Conservation (phyloP, 2,113 vertebrate genomes). For the Istiophorus platypterus region DNA sequence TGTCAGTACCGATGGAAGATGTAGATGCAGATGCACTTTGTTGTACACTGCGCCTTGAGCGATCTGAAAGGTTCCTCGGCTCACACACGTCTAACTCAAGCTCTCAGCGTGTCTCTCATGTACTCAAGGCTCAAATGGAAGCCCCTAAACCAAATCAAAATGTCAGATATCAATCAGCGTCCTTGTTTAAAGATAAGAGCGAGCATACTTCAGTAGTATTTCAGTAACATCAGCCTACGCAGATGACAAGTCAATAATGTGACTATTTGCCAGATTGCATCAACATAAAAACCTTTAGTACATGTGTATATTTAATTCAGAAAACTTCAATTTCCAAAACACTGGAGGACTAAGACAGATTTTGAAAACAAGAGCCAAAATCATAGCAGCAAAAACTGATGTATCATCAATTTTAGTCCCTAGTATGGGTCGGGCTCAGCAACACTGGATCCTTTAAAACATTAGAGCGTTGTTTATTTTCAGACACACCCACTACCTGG, state of each 20-base stretch:
- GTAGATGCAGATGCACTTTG: conserved; percentile 51
- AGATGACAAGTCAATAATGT: conserved; percentile 47
- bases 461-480: background rate
- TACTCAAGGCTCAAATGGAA: conserved; percentile 46
- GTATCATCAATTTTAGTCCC: background rate
- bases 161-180: conserved; percentile 66
- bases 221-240: conserved; percentile 33
- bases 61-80: conserved; percentile 45
- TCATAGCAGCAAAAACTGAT: background rate
- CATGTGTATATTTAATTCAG: background rate
- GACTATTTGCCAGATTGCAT: conserved; percentile 50
- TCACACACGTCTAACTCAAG: background rate
- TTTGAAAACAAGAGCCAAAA: background rate
- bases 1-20: conserved; percentile 54
- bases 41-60: conserved; percentile 40
- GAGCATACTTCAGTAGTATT: conserved; percentile 16
- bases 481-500: background rate
- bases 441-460: background rate
- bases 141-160: conserved; percentile 57
- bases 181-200: conserved; percentile 49
- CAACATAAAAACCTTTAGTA: conserved; percentile 24
- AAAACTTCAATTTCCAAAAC: background rate
- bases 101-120: conserved; percentile 31
- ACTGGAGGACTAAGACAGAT: background rate
- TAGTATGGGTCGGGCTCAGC: background rate